Evolutionary conservation across 2,888 invertebrate genomes (phyloP).

Genomic region (Mimumesa dahlbomi): DNA sequence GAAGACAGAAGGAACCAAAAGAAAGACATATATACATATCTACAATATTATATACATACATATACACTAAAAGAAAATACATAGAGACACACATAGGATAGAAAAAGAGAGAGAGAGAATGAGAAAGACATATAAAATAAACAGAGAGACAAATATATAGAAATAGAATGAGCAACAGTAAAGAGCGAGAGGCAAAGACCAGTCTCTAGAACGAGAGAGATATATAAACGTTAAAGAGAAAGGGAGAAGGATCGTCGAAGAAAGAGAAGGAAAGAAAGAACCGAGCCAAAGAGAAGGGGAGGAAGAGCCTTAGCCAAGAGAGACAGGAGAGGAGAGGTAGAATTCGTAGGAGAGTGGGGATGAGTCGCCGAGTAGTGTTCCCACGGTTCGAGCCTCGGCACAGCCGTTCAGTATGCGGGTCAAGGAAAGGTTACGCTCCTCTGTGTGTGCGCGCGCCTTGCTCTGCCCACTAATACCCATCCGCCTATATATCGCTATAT

Average conservation of each 20-base stretch:
- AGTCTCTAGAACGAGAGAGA: conserved; percentile 35
- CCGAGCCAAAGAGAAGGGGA: conserved; percentile 45
- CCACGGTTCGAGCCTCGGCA: conserved; percentile 84
- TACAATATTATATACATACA: conserved; percentile 1
- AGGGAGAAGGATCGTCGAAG: conserved; percentile 39
- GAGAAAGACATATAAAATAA: no score
- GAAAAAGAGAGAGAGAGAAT: conserved; percentile 79
- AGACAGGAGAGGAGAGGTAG: conserved; percentile 61
- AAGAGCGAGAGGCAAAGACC: conserved; percentile 17
- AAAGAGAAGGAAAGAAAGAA: conserved; percentile 77
- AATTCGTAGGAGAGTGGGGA: conserved; percentile 70
- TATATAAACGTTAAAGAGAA: conserved; percentile 76
- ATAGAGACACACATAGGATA: conserved; percentile 66
- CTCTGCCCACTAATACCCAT: conserved; percentile 70
- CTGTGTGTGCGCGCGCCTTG: conserved; percentile 66
- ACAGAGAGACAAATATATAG: conserved; percentile 77
- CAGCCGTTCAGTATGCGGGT: conserved; percentile 85
- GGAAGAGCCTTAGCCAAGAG: conserved; percentile 60
- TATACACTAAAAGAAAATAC: conserved; percentile 45
- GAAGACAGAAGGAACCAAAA: conserved; percentile 60
- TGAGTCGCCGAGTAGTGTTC: conserved; percentile 80
- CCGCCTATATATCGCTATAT: conserved; percentile 28
- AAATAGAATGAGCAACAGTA: conserved; percentile 69
- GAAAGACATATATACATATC: conserved; percentile 19
- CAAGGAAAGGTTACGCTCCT: conserved; percentile 84